These are phyloP conservation scores for Heliconius melpomene DNA, from an alignment of 1,140 invertebrate species.

Conservation along the genomic window DNA sequence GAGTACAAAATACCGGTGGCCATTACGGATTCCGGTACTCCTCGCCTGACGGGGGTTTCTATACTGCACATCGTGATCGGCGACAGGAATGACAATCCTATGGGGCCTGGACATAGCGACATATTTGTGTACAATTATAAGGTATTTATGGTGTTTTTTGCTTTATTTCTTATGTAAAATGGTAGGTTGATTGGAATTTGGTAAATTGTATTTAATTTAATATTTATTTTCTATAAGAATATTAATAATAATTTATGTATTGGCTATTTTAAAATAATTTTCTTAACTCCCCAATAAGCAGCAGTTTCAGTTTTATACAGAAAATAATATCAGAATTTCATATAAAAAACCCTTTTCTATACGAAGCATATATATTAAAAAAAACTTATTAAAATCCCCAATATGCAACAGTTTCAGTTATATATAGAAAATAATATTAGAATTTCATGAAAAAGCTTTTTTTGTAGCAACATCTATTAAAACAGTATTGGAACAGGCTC, in stretches of 20 bases:
- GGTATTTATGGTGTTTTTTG: constrained; percentile 65
- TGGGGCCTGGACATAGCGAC: constrained; percentile 89
- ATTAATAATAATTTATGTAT: no score
- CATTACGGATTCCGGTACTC: constrained; percentile 91
- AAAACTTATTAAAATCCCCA: background rate
- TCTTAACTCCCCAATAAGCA: no score
- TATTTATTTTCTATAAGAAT: no score
- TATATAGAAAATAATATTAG: constrained; percentile 5
- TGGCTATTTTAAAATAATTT: no score
- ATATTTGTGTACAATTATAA: constrained; percentile 97
- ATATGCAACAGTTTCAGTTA: background rate
- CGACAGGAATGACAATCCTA: constrained; percentile 94
- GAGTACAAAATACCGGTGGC: constrained; percentile 92
- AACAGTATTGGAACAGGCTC: background rate
- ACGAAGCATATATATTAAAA: background rate
- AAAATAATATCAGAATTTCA: background rate
- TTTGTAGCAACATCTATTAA: background rate
- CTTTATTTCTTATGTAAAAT: background rate
- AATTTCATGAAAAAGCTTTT: background rate
- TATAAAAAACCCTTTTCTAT: background rate
- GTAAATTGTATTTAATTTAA: no score
- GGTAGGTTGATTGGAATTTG: background rate
- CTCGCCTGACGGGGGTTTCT: constrained; percentile 87
- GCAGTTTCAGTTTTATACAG: background rate
- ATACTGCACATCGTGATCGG: constrained; percentile 93